Conservation (phyloP, 2,888 invertebrate genomes). For the Synanthedon andrenaeformis region DNA sequence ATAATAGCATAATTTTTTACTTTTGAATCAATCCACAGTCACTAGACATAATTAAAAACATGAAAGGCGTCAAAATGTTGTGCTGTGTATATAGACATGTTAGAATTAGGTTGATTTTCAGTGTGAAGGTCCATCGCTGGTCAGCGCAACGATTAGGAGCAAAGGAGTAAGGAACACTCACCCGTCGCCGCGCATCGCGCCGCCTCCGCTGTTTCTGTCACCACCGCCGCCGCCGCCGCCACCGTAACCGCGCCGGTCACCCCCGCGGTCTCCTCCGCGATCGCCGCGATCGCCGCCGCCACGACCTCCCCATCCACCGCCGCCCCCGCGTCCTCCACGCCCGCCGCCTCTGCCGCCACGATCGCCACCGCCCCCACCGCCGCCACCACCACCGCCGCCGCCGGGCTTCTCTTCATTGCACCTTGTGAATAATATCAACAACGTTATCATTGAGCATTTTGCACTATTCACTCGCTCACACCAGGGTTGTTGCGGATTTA, state of each 20-base stretch:
- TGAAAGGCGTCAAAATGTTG: no score
- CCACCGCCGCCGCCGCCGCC: conserved; percentile 46
- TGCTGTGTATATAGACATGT: no score
- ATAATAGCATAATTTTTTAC: no score
- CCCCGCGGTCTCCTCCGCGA: conserved; percentile 37
- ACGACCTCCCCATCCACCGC: conserved; percentile 33
- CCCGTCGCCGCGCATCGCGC: conserved; percentile 62
- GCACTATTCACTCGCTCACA: no score
- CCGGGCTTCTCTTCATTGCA: conserved; percentile 67
- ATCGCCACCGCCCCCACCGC: conserved; percentile 25
- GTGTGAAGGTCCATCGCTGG: no score
- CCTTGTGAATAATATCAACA: no score
- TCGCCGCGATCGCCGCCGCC: conserved; percentile 30
- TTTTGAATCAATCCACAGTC: no score
- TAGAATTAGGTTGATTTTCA: no score
- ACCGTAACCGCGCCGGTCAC: conserved; percentile 44
- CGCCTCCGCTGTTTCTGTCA: conserved; percentile 34
- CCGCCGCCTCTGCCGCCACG: conserved; percentile 26
- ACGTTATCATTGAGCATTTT: no score
- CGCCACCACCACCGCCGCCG: conserved; percentile 41
- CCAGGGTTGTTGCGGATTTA: no score
- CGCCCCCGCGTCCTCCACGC: conserved; percentile 25
- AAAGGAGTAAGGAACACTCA: conserved; percentile 11
- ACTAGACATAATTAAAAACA: no score
- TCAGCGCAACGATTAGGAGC: neutral